Evolutionary conservation across 2,113 vertebrate species (phyloP), one percentile per base, ranked within the genome.

Genomic region (Tichodroma muraria): DNA sequence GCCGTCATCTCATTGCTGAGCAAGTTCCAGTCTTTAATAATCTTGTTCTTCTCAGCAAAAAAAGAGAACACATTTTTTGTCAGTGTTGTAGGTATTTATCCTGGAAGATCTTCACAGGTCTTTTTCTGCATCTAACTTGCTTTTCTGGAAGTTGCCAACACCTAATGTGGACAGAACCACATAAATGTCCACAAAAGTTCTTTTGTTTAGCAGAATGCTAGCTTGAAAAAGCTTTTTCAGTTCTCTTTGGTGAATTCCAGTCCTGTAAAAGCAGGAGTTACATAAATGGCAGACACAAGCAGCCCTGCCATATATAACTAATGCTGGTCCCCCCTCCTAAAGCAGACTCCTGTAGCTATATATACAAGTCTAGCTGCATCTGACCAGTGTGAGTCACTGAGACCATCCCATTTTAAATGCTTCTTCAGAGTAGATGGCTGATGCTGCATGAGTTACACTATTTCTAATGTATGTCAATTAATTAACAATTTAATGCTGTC

Each of bases 381-480:
- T 89, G 80, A 78, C 40, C 60, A 44, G n/a, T 27, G 21, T 56
- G 40, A 88, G 53, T 38, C 92, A 76, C 31, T 38, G 30, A 85
- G 33, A 69, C 38, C 42, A 72, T 28, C 59, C 31, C 63, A 52
- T 82, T 92, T 91, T 47, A 85, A 76, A 77, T 15, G 11, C 50
- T 82, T 90, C 10, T 50, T 73, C 81, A 73, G 80, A 82, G 87
- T 54, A 50, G 70, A 76, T 53, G 33, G 54, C 76, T 92, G 45
- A 68, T 50, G 38, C 17, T 70, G 37, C 59, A 49, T 35, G 13
- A 50, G 23, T 90, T 82, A 54, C 17, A 23, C 38, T 57, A n/a
- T 72, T 93, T 89, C 71, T 91, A 82, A 89, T 77, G n/a, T 19
- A 77, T 56, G 50, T 85, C 89, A 88, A 95, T 96, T 89, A 90